Evolutionary conservation across 2,797 vertebrate species (phyloP).

Genomic region (Parauchenoglanis ngamensis): DNA sequence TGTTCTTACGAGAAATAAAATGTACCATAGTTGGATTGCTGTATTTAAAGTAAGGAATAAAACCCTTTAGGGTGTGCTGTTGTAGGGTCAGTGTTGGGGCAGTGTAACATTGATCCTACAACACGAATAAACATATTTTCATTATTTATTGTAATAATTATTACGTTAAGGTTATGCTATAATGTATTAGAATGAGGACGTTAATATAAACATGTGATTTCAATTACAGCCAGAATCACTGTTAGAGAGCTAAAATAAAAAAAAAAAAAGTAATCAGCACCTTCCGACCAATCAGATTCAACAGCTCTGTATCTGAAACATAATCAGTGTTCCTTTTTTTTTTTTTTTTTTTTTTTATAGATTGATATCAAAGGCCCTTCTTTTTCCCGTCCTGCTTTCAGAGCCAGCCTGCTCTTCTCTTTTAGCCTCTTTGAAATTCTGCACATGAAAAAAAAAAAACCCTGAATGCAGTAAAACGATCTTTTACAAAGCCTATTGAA

Average conservation of each 20-base stretch:
- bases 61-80: not conserved
- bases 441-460: conserved; percentile 12
- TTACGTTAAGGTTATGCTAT: no score
- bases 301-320: not conserved
- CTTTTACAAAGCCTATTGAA: conserved; percentile 20
- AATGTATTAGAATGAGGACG: not conserved
- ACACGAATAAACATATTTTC: no score
- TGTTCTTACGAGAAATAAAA: not conserved
- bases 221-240: not conserved
- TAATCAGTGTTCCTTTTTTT: not conserved
- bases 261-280: not conserved
- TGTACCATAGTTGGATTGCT: not conserved
- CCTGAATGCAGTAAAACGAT: conserved; percentile 8
- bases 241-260: not conserved
- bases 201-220: not conserved
- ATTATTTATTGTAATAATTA: no score
- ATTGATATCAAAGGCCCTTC: conserved; percentile 22
- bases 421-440: conserved; percentile 12
- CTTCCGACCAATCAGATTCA: not conserved
- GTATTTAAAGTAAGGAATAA: not conserved
- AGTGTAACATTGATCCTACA: no score
- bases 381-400: conserved; percentile 7
- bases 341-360: not conserved
- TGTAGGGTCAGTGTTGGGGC: not conserved
- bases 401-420: not conserved